These are phyloP conservation scores for Plumapathes pennacea DNA, from an alignment of 92 coral and sea anemone species.

Conservation along the genomic window DNA sequence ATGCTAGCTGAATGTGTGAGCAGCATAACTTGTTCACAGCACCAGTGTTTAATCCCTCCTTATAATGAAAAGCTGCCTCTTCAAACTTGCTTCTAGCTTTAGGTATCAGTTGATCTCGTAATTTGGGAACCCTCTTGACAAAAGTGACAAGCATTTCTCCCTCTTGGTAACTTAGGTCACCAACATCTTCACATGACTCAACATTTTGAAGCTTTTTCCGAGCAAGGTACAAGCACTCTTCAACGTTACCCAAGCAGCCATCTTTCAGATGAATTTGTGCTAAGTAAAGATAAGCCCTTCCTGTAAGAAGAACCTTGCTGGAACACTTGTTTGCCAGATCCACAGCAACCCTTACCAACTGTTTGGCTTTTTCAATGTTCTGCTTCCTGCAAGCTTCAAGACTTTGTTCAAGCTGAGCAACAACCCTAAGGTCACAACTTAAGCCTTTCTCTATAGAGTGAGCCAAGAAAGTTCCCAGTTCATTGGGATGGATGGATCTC, in stretches of 20 bases:
- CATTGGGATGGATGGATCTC: slow-evolving; percentile 48
- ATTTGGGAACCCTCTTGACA: slow-evolving; percentile 75
- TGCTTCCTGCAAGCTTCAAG: slow-evolving; percentile 68
- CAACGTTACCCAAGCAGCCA: slow-evolving; percentile 83
- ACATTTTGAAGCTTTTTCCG: slow-evolving; percentile 67
- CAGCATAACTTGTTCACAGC: slow-evolving; percentile 59
- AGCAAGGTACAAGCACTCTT: slow-evolving; percentile 89
- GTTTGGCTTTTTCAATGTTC: slow-evolving; percentile 67
- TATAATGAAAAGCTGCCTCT: slow-evolving; percentile 66
- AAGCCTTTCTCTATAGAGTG: slow-evolving; percentile 50
- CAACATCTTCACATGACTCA: slow-evolving; percentile 80
- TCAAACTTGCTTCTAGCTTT: slow-evolving; percentile 81
- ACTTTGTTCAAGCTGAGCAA: slow-evolving; percentile 80
- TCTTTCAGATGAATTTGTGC: slow-evolving; percentile 84
- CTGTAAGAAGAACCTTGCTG: slow-evolving; percentile 77
- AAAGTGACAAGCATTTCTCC: slow-evolving; percentile 75
- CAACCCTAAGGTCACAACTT: slow-evolving; percentile 69
- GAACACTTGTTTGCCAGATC: slow-evolving; percentile 65
- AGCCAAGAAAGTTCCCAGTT: slow-evolving; percentile 58
- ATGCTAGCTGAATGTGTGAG: slow-evolving; percentile 65
- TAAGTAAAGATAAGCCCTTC: slow-evolving; percentile 77
- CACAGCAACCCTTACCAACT: slow-evolving; percentile 78
- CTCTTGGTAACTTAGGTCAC: slow-evolving; percentile 82
- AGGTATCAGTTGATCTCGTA: slow-evolving; percentile 55
- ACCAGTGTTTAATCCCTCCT: slow-evolving; percentile 44